A percentile compares a stretch with the other conserved stretches of the same genome.
phyloP scores from a whole-genome alignment of 2,113 vertebrate genomes.

The Tragulus kanchil region DNA sequence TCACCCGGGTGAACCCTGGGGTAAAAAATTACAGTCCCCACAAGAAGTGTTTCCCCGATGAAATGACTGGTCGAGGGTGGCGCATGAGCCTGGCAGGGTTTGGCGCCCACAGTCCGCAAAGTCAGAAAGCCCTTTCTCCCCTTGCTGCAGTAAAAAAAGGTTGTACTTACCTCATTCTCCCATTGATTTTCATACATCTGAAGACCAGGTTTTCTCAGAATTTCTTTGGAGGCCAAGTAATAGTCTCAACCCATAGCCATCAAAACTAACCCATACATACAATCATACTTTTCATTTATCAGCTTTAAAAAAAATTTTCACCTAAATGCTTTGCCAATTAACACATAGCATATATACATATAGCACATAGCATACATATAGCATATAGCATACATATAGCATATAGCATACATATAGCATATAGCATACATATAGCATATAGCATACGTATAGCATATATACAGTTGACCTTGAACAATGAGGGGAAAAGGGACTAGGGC shows the following conservation, averaged over 20 bases:
- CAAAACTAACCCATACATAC: background rate
- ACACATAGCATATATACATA: background rate
- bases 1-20: constrained; percentile 77
- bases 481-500: constrained; percentile 66
- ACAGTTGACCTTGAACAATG: too few relatives aligned
- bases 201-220: background rate
- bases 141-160: background rate
- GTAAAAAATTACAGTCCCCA: background rate
- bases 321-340: background rate
- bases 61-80: background rate
- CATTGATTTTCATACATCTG: background rate
- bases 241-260: background rate
- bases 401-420: background rate
- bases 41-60: background rate
- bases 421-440: too few relatives aligned
- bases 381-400: too few relatives aligned
- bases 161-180: background rate
- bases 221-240: background rate
- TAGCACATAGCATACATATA: too few relatives aligned
- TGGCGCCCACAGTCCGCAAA: background rate
- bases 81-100: background rate
- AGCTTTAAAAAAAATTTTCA: background rate
- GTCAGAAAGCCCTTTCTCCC: background rate
- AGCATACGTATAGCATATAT: too few relatives aligned
- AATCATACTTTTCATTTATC: constrained; percentile 23